Percentiles rank a stretch among this genome's conserved stretches.
Conservation (phyloP, 1,140 invertebrate species). For the Leptinotarsa defecta region DNA sequence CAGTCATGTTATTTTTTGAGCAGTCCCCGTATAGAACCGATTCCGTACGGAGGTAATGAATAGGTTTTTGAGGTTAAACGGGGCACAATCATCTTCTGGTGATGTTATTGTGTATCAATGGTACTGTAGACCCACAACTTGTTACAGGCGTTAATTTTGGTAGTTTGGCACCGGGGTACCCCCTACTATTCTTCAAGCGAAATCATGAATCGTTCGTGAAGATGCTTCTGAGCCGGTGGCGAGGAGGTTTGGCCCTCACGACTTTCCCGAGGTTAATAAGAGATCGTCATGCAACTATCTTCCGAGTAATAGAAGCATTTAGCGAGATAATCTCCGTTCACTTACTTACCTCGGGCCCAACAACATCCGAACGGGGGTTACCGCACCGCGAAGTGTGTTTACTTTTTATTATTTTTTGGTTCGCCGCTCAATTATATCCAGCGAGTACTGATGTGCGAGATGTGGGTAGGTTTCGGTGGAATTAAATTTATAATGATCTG, state of each 20-base stretch:
- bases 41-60: no score
- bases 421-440: not conserved
- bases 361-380: constrained; percentile 20
- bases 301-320: constrained; percentile 23
- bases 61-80: no score
- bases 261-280: constrained; percentile 24
- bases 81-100: no score
- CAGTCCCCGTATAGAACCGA: no score
- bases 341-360: constrained; percentile 18
- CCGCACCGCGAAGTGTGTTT: not conserved
- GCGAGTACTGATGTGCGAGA: not conserved
- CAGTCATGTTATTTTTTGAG: no score
- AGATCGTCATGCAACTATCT: constrained; percentile 22
- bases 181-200: not conserved
- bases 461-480: no score
- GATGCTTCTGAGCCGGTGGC: constrained; percentile 26
- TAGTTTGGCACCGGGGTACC: not conserved
- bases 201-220: constrained; percentile 9
- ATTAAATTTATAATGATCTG: no score
- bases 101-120: no score
- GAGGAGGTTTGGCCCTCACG: constrained; percentile 27
- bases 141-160: no score
- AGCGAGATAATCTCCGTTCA: constrained; percentile 22
- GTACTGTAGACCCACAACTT: no score
- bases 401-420: constrained; percentile 5